Conservation (phyloP, 2,888 invertebrate species). For the Nysson spinosus region DNA sequence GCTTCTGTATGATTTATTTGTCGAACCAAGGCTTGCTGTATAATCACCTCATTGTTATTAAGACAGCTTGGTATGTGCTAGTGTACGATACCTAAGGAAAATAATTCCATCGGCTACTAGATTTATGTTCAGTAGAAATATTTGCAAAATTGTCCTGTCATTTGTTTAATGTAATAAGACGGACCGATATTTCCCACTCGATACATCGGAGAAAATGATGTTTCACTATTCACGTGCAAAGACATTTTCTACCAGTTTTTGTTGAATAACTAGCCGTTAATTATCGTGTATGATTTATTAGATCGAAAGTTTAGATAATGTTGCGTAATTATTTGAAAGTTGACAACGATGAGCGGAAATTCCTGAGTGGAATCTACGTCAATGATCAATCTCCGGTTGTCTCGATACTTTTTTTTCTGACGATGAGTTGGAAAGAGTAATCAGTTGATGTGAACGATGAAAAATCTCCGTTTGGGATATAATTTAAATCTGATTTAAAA, state of each 20-base stretch:
- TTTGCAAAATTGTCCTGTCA: no score
- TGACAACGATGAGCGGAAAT: background rate
- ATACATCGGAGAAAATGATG: no score
- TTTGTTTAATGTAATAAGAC: no score
- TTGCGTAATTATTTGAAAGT: slow-evolving; percentile 12
- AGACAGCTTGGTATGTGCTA: no score
- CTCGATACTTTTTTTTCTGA: slow-evolving; percentile 3
- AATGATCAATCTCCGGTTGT: slow-evolving; percentile 19
- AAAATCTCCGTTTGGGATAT: slow-evolving; percentile 14
- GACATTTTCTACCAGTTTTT: background rate
- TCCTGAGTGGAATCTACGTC: background rate
- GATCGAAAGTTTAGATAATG: background rate
- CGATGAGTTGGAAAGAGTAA: background rate
- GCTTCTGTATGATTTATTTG: no score
- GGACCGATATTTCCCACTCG: no score
- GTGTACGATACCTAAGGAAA: no score
- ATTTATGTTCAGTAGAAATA: no score
- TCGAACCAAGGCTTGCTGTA: no score
- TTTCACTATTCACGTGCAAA: background rate
- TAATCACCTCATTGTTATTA: no score
- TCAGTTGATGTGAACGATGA: slow-evolving; percentile 23
- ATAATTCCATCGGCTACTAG: no score
- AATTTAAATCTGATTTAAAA: slow-evolving; percentile 61
- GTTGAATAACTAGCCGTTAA: background rate
- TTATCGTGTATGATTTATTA: background rate